These are phyloP conservation scores for Dysdera silvatica DNA, from an alignment of 1,140 invertebrate genomes.

Conservation along the genomic window DNA sequence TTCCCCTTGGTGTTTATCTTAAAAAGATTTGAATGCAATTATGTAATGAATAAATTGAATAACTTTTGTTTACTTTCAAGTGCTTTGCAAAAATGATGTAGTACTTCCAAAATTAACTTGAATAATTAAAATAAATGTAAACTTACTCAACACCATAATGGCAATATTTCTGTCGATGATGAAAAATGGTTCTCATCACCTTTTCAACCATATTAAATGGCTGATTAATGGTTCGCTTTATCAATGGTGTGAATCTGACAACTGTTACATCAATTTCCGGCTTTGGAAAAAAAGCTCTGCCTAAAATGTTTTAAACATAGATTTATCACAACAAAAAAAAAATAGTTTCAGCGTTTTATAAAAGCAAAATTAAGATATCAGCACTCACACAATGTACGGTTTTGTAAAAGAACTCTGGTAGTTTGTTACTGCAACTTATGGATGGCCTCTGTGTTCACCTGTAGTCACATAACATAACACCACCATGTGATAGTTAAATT, in stretches of 20 bases:
- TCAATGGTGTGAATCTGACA: conserved; percentile 73
- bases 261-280: conserved; percentile 95
- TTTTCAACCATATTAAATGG: conserved; percentile 86
- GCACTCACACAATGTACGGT: too few species aligned
- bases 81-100: background rate
- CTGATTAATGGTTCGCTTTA: conserved; percentile 62
- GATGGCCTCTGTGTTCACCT: too few species aligned
- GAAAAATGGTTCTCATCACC: conserved; percentile 75
- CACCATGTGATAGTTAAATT: too few species aligned
- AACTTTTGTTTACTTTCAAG: conserved; percentile 6
- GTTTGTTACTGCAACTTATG: too few species aligned
- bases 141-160: conserved; percentile 56
- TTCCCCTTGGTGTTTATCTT: background rate
- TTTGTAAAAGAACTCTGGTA: too few species aligned
- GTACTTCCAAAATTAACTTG: background rate
- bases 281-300: conserved; percentile 77
- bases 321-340: background rate
- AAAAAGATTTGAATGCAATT: conserved; percentile 5
- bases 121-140: background rate
- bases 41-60: background rate
- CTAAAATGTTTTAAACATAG: conserved; percentile 42
- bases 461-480: too few species aligned
- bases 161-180: conserved; percentile 75
- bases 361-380: too few species aligned
- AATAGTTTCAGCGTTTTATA: conserved; percentile 16